Percentiles rank a stretch among this genome's conserved stretches.
phyloP scores from a whole-genome alignment of 2,888 invertebrate genomes.

The Poecilobothrus nobilitatus region DNA sequence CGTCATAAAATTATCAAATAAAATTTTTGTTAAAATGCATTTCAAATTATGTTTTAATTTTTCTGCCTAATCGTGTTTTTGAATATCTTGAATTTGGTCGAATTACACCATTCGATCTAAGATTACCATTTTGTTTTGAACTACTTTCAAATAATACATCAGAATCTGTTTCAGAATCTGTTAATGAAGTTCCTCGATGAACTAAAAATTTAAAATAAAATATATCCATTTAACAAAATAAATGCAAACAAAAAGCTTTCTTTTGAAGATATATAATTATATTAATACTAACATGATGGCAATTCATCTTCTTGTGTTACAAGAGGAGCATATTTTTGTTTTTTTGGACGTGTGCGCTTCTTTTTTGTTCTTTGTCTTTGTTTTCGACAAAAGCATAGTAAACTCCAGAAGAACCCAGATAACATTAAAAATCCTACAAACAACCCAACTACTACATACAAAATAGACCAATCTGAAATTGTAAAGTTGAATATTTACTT shows the following conservation, averaged over 20 bases:
- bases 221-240: conserved; percentile 10
- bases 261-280: not conserved
- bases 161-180: conserved; percentile 76
- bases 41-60: conserved; percentile 38
- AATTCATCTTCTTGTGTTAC: conserved; percentile 59
- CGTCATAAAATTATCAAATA: too few relatives aligned
- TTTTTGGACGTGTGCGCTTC: conserved; percentile 49
- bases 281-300: conserved; percentile 34
- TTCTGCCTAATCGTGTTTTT: conserved; percentile 38
- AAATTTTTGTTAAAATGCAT: not conserved
- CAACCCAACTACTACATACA: conserved; percentile 77
- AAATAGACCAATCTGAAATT: conserved; percentile 78
- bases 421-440: conserved; percentile 52
- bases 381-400: conserved; percentile 54
- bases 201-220: conserved; percentile 28
- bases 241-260: conserved; percentile 9
- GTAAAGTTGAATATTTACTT: not conserved
- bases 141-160: conserved; percentile 74
- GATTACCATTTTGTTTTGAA: conserved; percentile 37
- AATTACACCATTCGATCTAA: conserved; percentile 29
- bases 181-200: conserved; percentile 48
- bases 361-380: conserved; percentile 44
- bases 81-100: conserved; percentile 32
- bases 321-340: conserved; percentile 62
- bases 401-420: conserved; percentile 56